Conservation (phyloP, 2,113 vertebrate genomes). For the Cinclus mexicanus region DNA sequence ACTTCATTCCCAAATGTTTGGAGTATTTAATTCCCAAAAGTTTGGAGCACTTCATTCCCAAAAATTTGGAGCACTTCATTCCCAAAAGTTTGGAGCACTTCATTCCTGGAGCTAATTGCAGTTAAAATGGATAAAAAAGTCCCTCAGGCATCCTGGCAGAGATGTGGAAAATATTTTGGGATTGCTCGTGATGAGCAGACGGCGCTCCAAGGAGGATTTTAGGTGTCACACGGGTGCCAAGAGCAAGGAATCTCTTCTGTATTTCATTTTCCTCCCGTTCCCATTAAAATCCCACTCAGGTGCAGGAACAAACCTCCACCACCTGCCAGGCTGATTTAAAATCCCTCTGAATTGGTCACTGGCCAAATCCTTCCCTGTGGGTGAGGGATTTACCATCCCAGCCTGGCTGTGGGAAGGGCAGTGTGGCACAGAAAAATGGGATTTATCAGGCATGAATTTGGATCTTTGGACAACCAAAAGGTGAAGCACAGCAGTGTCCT, state of each 20-base stretch:
- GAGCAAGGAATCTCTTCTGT: neutral
- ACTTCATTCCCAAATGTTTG: neutral
- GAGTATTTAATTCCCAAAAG: neutral
- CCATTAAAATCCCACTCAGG: neutral
- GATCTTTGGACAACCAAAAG: neutral
- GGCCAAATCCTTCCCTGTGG: neutral
- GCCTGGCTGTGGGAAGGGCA: neutral
- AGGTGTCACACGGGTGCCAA: accelerated
- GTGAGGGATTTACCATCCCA: neutral
- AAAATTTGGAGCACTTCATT: neutral
- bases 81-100: neutral
- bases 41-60: neutral
- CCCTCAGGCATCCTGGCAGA: neutral
- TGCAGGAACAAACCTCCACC: neutral
- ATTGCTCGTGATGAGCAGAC: neutral
- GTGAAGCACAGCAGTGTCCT: neutral
- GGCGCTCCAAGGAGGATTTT: neutral
- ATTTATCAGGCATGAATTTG: neutral
- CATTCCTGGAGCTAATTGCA: neutral
- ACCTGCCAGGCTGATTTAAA: neutral
- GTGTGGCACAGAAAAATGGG: accelerated
- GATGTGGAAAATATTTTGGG: neutral
- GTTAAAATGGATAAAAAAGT: neutral
- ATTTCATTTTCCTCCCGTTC: neutral
- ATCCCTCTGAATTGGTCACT: neutral